Conservation (phyloP, 1,140 invertebrate genomes). For the Macrobrachium rosenbergii region DNA sequence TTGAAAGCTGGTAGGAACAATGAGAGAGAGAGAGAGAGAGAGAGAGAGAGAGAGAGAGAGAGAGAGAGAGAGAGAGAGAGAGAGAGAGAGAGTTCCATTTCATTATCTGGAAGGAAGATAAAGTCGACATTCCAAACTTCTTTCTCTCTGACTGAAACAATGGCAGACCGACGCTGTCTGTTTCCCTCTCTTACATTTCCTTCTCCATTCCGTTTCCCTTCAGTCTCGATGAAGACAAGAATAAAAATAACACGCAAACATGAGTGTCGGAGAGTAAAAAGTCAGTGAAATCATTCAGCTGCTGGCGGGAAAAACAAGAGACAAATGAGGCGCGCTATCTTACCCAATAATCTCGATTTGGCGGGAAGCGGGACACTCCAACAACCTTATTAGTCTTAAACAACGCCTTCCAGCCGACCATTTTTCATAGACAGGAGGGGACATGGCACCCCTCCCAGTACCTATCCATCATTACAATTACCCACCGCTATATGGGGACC, state of each 20-base stretch:
- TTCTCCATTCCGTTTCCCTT: too few species aligned
- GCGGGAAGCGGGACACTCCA: conserved; percentile 17
- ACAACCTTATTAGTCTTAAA: not conserved
- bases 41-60: conserved; percentile 12
- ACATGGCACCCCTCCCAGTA: not conserved
- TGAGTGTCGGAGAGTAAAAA: too few species aligned
- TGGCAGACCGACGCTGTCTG: too few species aligned
- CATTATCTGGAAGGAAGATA: not conserved
- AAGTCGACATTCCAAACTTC: too few species aligned
- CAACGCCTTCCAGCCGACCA: not conserved
- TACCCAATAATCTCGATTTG: not conserved
- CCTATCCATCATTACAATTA: conserved; percentile 55
- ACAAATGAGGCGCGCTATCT: conserved; percentile 9
- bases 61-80: conserved; percentile 17
- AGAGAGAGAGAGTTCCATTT: not conserved
- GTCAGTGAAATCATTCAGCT: not conserved
- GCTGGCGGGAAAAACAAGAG: not conserved
- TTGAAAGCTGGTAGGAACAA: not conserved
- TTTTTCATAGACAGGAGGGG: not conserved
- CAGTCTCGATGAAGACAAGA: too few species aligned
- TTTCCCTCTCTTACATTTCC: too few species aligned
- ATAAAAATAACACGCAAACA: too few species aligned
- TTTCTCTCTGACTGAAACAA: too few species aligned
- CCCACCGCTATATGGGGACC: conserved; percentile 43
- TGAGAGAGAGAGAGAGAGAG: conserved; percentile 12